phyloP scores from a whole-genome alignment of 2,113 vertebrate genomes.

The Crypturellus undulatus region DNA sequence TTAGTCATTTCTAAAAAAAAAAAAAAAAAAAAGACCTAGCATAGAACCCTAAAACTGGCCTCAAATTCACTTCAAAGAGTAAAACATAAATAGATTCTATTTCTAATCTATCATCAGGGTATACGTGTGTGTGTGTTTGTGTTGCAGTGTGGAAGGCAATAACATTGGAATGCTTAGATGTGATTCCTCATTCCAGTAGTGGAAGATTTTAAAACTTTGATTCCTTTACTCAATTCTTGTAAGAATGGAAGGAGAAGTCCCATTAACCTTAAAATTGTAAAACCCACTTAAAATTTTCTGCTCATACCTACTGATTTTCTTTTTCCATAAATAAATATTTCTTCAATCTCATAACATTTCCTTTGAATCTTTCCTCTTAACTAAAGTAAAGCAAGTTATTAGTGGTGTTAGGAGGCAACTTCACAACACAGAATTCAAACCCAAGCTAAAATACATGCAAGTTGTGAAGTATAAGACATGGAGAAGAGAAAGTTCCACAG shows the following conservation, averaged over 20 bases:
- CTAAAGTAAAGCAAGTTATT: not conserved
- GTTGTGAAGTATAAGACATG: not conserved
- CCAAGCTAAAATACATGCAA: not conserved
- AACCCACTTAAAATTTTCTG: not conserved
- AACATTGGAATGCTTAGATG: not conserved
- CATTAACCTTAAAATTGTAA: not conserved
- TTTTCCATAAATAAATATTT: not conserved
- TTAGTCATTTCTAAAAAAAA: not conserved
- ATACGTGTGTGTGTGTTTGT: not conserved
- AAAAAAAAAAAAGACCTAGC: not conserved
- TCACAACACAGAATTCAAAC: not conserved
- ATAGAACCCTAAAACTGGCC: not conserved
- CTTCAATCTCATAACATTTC: not conserved
- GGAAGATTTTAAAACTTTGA: not conserved
- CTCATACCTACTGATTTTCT: not conserved
- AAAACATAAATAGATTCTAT: not conserved
- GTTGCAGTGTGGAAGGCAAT: not conserved
- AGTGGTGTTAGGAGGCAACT: not conserved
- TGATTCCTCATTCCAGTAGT: not conserved
- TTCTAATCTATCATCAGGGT: not conserved
- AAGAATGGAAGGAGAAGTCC: not conserved
- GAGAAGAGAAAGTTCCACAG: not conserved
- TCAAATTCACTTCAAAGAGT: slow-evolving; percentile 11
- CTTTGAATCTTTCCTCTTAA: not conserved
- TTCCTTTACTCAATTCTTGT: not conserved